Evolutionary conservation across 2,797 vertebrate species (phyloP).

Genomic region (Cryptoblepharus egeriae): DNA sequence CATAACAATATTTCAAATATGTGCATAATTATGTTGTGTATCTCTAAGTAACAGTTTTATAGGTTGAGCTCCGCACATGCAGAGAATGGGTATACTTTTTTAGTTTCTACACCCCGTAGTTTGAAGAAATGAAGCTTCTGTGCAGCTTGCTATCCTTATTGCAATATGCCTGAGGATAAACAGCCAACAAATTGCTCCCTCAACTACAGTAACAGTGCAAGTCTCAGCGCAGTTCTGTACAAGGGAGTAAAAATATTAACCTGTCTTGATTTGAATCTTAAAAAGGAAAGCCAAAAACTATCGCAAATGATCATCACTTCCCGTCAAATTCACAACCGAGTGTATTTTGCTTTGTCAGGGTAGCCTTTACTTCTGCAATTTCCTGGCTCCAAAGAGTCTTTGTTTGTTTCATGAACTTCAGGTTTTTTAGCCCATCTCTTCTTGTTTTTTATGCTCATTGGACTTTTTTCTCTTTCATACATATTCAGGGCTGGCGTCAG

Average conservation of each 20-base stretch:
- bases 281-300: neutral
- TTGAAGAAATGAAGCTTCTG: neutral
- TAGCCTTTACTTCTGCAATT: slow-evolving; percentile 26
- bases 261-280: neutral
- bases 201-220: neutral
- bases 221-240: no score
- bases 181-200: neutral
- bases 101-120: neutral
- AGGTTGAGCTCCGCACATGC: neutral
- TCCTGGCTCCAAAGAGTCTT: neutral
- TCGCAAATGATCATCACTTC: neutral
- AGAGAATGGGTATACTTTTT: neutral
- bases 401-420: neutral
- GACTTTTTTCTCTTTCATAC: slow-evolving; percentile 15
- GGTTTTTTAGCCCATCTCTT: slow-evolving; percentile 1
- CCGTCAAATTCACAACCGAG: neutral
- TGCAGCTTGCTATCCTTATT: neutral
- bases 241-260: neutral
- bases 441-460: slow-evolving; percentile 7
- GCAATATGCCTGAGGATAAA: no score
- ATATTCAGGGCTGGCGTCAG: no score
- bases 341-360: neutral
- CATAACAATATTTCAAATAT: no score
- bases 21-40: neutral
- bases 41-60: neutral